A percentile compares a stretch with the other conserved stretches of the same genome.
These are phyloP conservation scores for Acleris holmiana DNA, from an alignment of 2,888 invertebrate species.

Conservation along the genomic window DNA sequence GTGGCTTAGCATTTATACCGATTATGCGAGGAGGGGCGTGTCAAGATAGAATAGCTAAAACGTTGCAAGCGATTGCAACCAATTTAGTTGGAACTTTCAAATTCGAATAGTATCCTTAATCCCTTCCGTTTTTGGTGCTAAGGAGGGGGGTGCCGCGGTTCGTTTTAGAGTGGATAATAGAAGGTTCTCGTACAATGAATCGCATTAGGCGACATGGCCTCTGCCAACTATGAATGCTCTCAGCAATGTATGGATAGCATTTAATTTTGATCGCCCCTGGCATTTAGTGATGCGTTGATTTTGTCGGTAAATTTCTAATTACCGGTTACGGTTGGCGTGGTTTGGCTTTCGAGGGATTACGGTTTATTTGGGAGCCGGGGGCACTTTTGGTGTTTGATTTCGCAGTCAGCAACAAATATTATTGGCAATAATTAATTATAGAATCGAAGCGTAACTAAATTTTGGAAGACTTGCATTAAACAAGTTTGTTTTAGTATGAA, in stretches of 20 bases:
- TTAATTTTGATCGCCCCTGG: conserved; percentile 70
- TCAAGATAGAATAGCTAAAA: conserved; percentile 53
- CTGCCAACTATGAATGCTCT: conserved; percentile 73
- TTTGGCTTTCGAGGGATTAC: not conserved
- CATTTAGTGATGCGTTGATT: conserved; percentile 39
- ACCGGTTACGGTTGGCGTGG: conserved; percentile 37
- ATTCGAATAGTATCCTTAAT: conserved; percentile 44
- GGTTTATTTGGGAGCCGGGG: not conserved
- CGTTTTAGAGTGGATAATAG: conserved; percentile 51
- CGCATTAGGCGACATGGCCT: conserved; percentile 76
- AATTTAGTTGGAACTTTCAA: conserved; percentile 48
- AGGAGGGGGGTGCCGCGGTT: conserved; percentile 45
- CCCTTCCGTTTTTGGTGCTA: conserved; percentile 40
- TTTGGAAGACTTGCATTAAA: no score
- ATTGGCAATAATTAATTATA: not conserved
- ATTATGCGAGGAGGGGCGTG: conserved; percentile 41
- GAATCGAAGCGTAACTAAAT: no score
- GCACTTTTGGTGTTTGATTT: not conserved
- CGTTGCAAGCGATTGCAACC: conserved; percentile 58
- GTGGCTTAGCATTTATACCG: conserved; percentile 50
- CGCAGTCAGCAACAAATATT: not conserved
- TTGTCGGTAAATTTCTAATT: conserved; percentile 55
- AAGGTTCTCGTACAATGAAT: conserved; percentile 78
- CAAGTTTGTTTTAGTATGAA: no score
- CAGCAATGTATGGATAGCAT: conserved; percentile 73